Evolutionary conservation across 2,888 invertebrate genomes (phyloP), one percentile per base, ranked within the genome.

Genomic region (Agrenia bidenticulata): DNA sequence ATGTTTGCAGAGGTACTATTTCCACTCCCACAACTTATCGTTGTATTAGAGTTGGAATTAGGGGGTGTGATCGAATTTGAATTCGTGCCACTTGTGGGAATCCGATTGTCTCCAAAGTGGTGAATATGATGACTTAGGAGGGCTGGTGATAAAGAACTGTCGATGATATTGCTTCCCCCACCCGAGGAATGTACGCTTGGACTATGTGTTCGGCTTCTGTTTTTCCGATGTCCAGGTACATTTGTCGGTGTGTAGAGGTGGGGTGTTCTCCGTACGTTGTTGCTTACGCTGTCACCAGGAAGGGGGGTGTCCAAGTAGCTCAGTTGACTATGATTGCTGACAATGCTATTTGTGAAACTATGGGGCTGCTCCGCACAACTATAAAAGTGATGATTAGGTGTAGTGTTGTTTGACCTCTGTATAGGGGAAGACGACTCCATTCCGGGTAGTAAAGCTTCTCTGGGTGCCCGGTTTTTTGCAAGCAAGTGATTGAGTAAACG

Each of bases 21-120:
- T 23, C 68, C 68, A 64, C 68, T 68, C 11, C 64, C 64, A 60
- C 68, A 68, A 54, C 68, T 68, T 19, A 68, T 68, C 32, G 68
- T 68, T 2, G 68, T 68, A 45, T 68, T 68, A 0, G 62, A 62
- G 41, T 68, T 68, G 27, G 64, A 64, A 39, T 68, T 68, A 0
- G 68, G 68, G 24, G 68, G 68, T 7, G 68, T 64, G 19, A 68
- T 64, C 27, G 68, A 68, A 45, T 64, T 63, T 1, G 67, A 64
- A 56, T 59, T 63, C 56, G 55, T 61, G 13, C 58, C 66, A 57
- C 57, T 54, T 26, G 56, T 58, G 60, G 56, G 51, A 11, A 68
- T 64, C 19, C 60, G 60, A 49, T 45, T 62, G 39, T 67, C 67
- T 24, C 61, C 61, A 50, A 56, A 60, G n/a, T 63, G 63, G 45